Percentiles rank a stretch among this genome's conserved stretches.
Evolutionary conservation across 1,140 invertebrate species (phyloP).

Genomic region (Helicoverpa zea): DNA sequence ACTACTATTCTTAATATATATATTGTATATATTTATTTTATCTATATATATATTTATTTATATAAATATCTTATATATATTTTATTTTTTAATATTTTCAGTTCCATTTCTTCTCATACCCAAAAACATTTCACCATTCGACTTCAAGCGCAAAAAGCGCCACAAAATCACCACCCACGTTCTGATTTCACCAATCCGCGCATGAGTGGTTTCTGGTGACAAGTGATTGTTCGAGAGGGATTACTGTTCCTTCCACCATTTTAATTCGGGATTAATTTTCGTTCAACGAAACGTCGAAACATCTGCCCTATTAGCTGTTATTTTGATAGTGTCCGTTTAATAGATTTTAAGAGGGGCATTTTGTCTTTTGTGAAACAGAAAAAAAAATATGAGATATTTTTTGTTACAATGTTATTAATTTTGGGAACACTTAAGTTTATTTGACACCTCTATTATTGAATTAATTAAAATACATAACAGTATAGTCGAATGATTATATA

Average conservation of each 20-base stretch:
- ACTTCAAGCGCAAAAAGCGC: conserved; percentile 52
- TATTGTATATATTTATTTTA: too few species aligned
- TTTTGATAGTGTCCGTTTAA: conserved; percentile 39
- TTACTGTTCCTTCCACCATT: conserved; percentile 64
- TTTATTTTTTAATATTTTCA: too few species aligned
- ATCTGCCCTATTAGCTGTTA: conserved; percentile 73
- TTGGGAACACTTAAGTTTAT: neutral
- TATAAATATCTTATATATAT: too few species aligned
- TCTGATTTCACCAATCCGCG: conserved; percentile 47
- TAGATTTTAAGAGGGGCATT: conserved; percentile 27
- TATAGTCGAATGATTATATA: too few species aligned
- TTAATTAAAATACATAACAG: too few species aligned
- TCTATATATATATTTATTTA: too few species aligned
- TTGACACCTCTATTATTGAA: too few species aligned
- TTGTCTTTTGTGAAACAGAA: neutral
- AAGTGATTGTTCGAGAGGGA: conserved; percentile 77
- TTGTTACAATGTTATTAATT: neutral
- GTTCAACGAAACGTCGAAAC: conserved; percentile 63
- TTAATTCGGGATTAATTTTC: conserved; percentile 79
- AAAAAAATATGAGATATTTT: neutral
- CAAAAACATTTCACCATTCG: too few species aligned
- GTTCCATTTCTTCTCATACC: too few species aligned
- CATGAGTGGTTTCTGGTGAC: conserved; percentile 75
- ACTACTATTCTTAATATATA: too few species aligned
- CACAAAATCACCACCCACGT: conserved; percentile 30